Evolutionary conservation across 1,140 invertebrate genomes (phyloP).

Genomic region (Augochlora pura): DNA sequence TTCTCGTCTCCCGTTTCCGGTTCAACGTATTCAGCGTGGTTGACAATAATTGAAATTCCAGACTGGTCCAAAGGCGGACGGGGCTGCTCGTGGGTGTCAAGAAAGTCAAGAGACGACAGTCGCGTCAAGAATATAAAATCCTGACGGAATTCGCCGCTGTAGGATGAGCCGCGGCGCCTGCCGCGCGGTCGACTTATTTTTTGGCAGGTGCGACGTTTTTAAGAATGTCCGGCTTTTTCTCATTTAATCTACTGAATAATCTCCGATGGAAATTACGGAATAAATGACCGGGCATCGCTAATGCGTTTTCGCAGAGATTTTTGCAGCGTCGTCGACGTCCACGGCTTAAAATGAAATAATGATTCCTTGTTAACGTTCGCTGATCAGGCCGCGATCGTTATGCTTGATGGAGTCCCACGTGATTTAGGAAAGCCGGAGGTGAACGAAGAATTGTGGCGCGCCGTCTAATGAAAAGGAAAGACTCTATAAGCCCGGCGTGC

Average conservation of each 20-base stretch:
- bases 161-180: neutral
- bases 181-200: no score
- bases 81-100: neutral
- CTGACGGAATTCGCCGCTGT: no score
- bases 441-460: no score
- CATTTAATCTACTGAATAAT: neutral
- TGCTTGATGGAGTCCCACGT: neutral
- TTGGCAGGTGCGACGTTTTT: neutral
- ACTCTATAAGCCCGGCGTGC: no score
- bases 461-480: no score
- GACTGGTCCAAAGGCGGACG: neutral
- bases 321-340: no score
- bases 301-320: no score
- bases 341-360: no score
- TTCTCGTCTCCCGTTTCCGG: neutral
- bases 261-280: neutral
- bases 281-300: neutral
- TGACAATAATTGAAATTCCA: slow-evolving; percentile 26
- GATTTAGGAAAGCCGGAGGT: neutral
- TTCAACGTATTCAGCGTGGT: neutral
- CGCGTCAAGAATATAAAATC: slow-evolving; percentile 19
- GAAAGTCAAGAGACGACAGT: neutral
- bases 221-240: neutral
- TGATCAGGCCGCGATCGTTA: neutral
- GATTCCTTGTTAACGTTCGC: no score